Base-by-base conservation (phyloP, 2,888 invertebrate species). In the Cephus nigrinus region DNA sequence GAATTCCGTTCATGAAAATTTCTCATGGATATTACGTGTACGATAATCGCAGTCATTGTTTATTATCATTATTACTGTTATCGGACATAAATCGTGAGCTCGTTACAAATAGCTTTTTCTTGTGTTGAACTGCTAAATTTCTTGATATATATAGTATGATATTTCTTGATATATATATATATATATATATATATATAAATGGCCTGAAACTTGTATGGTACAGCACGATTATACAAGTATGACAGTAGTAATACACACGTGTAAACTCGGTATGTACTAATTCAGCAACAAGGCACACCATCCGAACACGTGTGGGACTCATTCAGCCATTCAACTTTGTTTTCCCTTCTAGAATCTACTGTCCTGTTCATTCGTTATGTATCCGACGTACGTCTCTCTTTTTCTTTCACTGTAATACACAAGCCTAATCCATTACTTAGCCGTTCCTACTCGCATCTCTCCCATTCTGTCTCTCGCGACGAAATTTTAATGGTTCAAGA, bases 271-370 rank as follows among this genome's bases (percentile, higher is more conserved):
- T 36, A 36, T 1, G 36, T 36, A 36, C 3, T 36, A 36, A 36
- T 36, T 36, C 36, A 36, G 36, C 36, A 12, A 31, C 69, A 69
- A n/a, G 69, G 69, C 69, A 12, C 69, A 32, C 30, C 9, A 12
- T 30, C 30, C 76, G 80, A 86, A 86, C 86, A 84, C 84, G 81
- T 81, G 84, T 84, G 84, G 82, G 83, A 84, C 86, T 85, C 86
- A 86, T 86, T 86, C 85, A 85, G 82, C 84, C 84, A 68, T 34
- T 74, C 74, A 73, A 55, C 40, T 69, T 77, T 30, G 55, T 30
- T 31, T 74, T 74, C 23, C 30, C 76, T 36, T 76, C 69, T 69
- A 11, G n/a, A 30, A 32, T 33, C 34, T 71, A 36, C 69, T 35
- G 35, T 76, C 71, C 34, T n/a, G 23, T 55, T 32, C 32, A 12